Conservation (phyloP, 2,113 vertebrate genomes). For the Proteles cristata region DNA sequence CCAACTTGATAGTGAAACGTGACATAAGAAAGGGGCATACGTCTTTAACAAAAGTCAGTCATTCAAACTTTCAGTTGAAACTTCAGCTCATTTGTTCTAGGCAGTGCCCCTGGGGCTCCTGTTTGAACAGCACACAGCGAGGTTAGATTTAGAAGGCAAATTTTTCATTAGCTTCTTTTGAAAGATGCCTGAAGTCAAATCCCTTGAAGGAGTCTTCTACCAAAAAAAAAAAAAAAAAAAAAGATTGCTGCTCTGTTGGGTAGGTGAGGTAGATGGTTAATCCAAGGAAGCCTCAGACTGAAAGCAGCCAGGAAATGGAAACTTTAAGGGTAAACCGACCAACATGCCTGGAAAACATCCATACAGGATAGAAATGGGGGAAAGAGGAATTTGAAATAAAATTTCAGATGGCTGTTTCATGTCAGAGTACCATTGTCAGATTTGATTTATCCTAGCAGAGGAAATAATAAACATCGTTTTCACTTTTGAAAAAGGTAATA, state of each 20-base stretch:
- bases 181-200: constrained; percentile 55
- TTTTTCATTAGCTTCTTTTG: constrained; percentile 55
- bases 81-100: background rate
- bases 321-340: constrained; percentile 37
- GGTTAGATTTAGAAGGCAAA: constrained; percentile 63
- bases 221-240: constrained; percentile 13
- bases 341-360: background rate
- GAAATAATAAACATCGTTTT: background rate
- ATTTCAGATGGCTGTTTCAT: background rate
- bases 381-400: background rate
- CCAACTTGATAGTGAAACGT: background rate
- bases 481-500: background rate
- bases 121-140: constrained; percentile 20
- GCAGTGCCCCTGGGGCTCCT: background rate
- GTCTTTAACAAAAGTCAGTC: constrained; percentile 69
- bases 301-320: constrained; percentile 33
- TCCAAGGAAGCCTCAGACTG: background rate
- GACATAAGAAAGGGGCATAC: background rate
- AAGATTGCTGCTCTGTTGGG: background rate
- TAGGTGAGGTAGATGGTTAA: constrained; percentile 43
- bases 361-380: background rate
- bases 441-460: background rate
- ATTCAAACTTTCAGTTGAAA: constrained; percentile 65
- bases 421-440: background rate
- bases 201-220: constrained; percentile 32